Evolutionary conservation across 1,140 invertebrate genomes (phyloP).

Genomic region (Hylyphantes graminicola): DNA sequence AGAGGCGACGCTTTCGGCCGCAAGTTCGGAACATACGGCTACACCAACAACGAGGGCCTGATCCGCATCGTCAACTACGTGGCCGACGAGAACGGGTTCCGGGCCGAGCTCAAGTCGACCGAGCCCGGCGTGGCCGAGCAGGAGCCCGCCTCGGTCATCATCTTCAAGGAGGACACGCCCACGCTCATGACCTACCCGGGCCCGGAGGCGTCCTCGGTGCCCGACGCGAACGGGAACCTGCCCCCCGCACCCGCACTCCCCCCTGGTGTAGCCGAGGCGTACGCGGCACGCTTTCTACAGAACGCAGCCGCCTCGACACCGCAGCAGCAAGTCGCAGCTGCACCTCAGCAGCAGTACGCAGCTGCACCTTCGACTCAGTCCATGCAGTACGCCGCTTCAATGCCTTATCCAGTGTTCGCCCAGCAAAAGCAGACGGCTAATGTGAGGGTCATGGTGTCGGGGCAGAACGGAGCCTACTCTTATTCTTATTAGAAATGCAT

Average conservation of each 20-base stretch:
- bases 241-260: conserved; percentile 3
- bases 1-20: conserved; percentile 62
- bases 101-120: conserved; percentile 63
- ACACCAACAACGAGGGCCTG: conserved; percentile 64
- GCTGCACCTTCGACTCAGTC: conserved; percentile 2
- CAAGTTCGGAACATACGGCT: conserved; percentile 63
- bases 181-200: conserved; percentile 61
- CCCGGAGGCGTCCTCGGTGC: conserved; percentile 44
- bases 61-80: conserved; percentile 65
- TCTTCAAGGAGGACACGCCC: conserved; percentile 63
- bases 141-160: conserved; percentile 62
- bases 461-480: conserved; percentile 14
- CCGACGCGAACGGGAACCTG: conserved; percentile 46
- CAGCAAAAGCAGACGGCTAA: conserved; percentile 1
- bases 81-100: conserved; percentile 62
- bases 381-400: too few relatives aligned
- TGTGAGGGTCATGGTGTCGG: conserved; percentile 10
- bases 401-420: conserved; percentile 9
- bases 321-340: not conserved
- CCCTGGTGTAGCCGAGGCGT: too few relatives aligned
- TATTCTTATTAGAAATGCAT: conserved; percentile 1
- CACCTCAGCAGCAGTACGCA: not conserved
- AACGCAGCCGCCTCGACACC: not conserved
- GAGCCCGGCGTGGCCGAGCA: conserved; percentile 63
- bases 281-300: not conserved